These are phyloP conservation scores for Onychostoma macrolepis DNA, from an alignment of 2,113 vertebrate genomes.

Conservation along the genomic window DNA sequence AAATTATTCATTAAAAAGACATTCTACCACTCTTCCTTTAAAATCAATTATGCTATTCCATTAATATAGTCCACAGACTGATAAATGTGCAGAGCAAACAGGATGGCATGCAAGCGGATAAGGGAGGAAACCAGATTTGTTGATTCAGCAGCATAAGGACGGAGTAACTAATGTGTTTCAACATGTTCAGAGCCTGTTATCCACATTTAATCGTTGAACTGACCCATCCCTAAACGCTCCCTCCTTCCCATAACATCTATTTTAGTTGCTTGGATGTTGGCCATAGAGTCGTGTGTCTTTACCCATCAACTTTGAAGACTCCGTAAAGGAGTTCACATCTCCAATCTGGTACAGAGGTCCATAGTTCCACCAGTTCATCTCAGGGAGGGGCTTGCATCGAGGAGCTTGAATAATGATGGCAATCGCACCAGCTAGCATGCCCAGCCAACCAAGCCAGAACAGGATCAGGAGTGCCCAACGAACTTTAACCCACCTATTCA, in stretches of 20 bases:
- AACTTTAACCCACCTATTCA: constrained; percentile 80
- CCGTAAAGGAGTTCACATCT: constrained; percentile 72
- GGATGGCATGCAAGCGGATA: neutral
- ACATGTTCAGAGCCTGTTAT: neutral
- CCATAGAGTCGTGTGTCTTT: constrained; percentile 35
- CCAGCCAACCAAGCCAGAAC: constrained; percentile 91
- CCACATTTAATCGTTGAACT: neutral
- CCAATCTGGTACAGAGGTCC: constrained; percentile 82
- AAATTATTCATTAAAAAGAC: neutral
- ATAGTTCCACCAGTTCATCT: constrained; percentile 81
- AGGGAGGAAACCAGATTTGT: neutral
- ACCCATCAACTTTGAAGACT: constrained; percentile 71
- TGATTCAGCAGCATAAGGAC: neutral
- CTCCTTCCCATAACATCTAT: neutral
- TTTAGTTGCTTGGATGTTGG: neutral
- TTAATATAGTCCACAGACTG: too few species aligned
- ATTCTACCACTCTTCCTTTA: neutral
- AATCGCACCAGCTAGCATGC: constrained; percentile 84
- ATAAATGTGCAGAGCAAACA: neutral
- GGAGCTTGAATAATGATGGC: constrained; percentile 86
- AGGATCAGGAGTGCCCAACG: constrained; percentile 84
- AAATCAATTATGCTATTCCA: neutral
- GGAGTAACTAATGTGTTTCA: neutral
- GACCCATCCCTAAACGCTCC: neutral
- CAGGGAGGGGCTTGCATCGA: constrained; percentile 80